Base-by-base conservation (phyloP, 2,113 vertebrate genomes). In the Psilopogon haemacephalus region DNA sequence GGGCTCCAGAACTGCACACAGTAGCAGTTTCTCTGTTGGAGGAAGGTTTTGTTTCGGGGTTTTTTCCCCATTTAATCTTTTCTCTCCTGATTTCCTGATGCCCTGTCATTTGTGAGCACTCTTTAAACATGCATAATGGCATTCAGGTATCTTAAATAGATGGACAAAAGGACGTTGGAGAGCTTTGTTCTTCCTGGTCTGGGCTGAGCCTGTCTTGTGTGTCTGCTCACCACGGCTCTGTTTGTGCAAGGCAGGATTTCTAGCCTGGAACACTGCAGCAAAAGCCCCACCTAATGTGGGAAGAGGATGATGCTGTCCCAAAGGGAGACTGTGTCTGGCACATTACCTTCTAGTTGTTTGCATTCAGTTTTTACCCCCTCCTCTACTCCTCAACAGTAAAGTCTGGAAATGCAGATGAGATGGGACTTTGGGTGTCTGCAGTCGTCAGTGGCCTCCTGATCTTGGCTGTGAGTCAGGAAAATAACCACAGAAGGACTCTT, bases 271-370 rank as follows among this genome's bases (percentile, higher is more conserved):
- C 82, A 65, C n/a, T 74, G 62, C 63, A 84, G 91, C 79, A 79
- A 72, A 95, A 92, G 71, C 87, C 91, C 84, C 74, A 95, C 86
- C 93, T 92, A 84, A 93, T 1, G 48, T 74, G 87, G 88, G 86
- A 93, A 93, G 64, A 78, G 85, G 79, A 42, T n/a, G 81, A 69
- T 68, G 54, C 65, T 71, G 46, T 94, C 89, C 46, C 68, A 37
- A 28, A 48, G 76, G 71, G 74, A 16, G 63, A 72, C 16, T 17
- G 40, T 71, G 60, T 70, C 86, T 96, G 87, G 89, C 75, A 26
- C 6, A 1, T 83, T 94, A 70, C 83, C 89, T 93, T 80, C 44
- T 86, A 5, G 64, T 86, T 95, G 93, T 90, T 90, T 88, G n/a
- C 77, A 28, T 84, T 85, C 11, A 2, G 7, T 72, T 85, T 30